Percentiles rank a stretch among this genome's conserved stretches.
phyloP scores from a whole-genome alignment of 2,113 vertebrate genomes.

The Otocyon megalotis region DNA sequence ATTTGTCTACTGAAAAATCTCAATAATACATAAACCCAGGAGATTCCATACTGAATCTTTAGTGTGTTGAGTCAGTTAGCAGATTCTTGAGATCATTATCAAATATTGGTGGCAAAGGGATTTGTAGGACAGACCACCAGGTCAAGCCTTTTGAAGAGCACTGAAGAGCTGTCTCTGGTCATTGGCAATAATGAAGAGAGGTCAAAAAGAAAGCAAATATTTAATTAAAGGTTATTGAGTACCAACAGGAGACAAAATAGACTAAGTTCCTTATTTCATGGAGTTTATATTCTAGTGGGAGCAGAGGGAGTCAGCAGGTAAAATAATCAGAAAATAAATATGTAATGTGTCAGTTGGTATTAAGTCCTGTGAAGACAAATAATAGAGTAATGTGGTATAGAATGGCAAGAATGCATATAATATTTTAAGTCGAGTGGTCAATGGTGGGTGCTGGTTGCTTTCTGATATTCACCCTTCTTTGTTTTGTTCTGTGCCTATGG shows the following conservation, averaged over 20 bases:
- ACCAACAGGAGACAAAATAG: neutral
- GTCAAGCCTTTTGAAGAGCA: neutral
- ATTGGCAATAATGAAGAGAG: neutral
- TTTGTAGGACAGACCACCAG: neutral
- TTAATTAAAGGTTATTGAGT: constrained; percentile 7
- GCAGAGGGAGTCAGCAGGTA: neutral
- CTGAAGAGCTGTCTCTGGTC: neutral
- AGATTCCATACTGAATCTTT: constrained; percentile 4
- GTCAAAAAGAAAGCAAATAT: neutral
- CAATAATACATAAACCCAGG: constrained; percentile 1
- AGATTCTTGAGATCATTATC: constrained; percentile 33
- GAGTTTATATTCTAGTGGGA: neutral
- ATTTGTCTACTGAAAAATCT: constrained; percentile 33
- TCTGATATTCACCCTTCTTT: neutral
- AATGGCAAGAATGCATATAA: neutral
- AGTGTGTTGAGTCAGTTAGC: constrained; percentile 2
- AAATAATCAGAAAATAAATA: constrained; percentile 48
- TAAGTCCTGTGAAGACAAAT: neutral
- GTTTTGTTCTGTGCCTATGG: neutral
- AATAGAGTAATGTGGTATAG: neutral
- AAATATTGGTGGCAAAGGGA: neutral
- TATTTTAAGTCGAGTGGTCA: neutral
- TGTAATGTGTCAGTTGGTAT: neutral
- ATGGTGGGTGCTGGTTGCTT: neutral
- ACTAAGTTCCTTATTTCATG: neutral